Evolutionary conservation across 2,113 vertebrate species (phyloP).

Genomic region (Cichladusa arquata): DNA sequence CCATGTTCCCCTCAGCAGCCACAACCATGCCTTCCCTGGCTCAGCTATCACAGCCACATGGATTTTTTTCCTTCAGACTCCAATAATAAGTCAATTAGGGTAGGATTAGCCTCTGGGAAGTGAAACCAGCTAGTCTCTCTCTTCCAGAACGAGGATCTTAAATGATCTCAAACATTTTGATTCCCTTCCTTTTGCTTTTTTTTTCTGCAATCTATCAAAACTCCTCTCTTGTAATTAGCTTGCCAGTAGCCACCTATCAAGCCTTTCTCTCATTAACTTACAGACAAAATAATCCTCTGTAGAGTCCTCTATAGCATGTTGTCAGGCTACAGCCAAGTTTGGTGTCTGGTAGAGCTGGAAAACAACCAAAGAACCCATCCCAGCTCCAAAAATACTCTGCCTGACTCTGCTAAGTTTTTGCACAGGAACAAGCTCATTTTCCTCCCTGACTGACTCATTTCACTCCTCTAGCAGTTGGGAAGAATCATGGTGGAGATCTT

Average conservation of each 20-base stretch:
- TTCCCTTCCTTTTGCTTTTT: conserved; percentile 35
- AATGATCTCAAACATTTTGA: conserved; percentile 23
- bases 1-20: not conserved
- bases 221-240: conserved; percentile 47
- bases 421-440: not conserved
- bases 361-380: not conserved
- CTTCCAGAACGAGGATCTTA: not conserved
- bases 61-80: conserved; percentile 9
- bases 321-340: not conserved
- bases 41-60: not conserved
- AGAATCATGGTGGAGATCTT: not conserved
- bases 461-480: not conserved
- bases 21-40: not conserved
- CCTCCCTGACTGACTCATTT: not conserved
- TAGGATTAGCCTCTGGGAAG: conserved; percentile 34
- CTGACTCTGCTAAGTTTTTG: not conserved
- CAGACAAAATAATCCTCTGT: not conserved
- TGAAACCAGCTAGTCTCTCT: not conserved
- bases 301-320: not conserved
- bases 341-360: not conserved
- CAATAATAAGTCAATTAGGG: conserved; percentile 32
- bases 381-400: not conserved
- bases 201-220: not conserved
- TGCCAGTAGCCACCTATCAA: conserved; percentile 21
- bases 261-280: not conserved